Evolutionary conservation across 2,113 vertebrate genomes (phyloP).

Genomic region (Psammodynastes pulverulentus): DNA sequence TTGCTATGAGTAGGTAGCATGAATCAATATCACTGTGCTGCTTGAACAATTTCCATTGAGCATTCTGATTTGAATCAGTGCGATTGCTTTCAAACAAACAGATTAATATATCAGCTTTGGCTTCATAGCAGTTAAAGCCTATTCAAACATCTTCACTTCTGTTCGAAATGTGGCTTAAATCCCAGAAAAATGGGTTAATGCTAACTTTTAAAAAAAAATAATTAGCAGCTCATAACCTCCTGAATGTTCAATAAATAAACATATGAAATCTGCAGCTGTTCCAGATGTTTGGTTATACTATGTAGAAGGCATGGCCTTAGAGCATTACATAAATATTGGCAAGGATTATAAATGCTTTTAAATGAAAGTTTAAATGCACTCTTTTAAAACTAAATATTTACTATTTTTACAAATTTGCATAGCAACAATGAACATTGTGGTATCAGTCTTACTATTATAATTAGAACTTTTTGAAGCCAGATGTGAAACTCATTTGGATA

Average conservation of each 20-base stretch:
- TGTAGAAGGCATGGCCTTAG: background rate
- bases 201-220: slow-evolving; percentile 24
- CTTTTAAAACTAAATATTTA: background rate
- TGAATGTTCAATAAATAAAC: slow-evolving; percentile 8
- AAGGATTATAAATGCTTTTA: background rate
- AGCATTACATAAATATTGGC: slow-evolving; percentile 21
- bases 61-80: background rate
- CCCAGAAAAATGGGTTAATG: slow-evolving; percentile 8
- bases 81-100: background rate
- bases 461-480: background rate
- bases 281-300: slow-evolving; percentile 13
- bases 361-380: background rate
- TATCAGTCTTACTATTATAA: background rate
- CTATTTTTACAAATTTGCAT: background rate
- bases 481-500: background rate
- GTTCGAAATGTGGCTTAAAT: slow-evolving; percentile 5
- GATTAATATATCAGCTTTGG: background rate
- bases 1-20: background rate
- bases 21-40: background rate
- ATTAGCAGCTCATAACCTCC: slow-evolving; percentile 14
- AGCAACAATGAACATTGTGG: background rate
- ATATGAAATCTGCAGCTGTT: slow-evolving; percentile 7
- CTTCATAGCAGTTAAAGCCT: background rate
- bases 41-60: background rate
- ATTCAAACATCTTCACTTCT: slow-evolving; percentile 3